Base-by-base conservation (phyloP, 2,888 invertebrate species). In the Phaonia tiefii region DNA sequence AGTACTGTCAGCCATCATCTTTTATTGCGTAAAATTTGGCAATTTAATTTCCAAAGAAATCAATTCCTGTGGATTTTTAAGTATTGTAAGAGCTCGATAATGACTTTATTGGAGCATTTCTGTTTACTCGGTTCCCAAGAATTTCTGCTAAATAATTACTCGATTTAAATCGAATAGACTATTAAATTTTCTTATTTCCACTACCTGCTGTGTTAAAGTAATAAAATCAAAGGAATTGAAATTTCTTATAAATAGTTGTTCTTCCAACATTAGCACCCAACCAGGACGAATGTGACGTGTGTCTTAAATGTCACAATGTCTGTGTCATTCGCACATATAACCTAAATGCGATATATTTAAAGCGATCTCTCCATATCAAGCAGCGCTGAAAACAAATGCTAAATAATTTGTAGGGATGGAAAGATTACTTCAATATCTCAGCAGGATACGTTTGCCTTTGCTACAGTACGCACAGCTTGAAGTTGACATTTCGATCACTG, bases 401-500 rank as follows among this genome's bases (percentile, higher is more conserved):
- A 63, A 63, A 63, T 13, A 42, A 20, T 42, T 56, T 56, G 11
- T 63, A 13, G 1, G 39, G 39, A 22, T 42, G 63, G 42, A 39
- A 20, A 22, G 22, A 42, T 63, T 42, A 63, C 22, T 63, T 42
- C 39, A 42, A 63, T 42, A 63, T 42, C 63, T 22, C 63, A 63
- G 63, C 63, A 42, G 8, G 63, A 63, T 37, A 42, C 31, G 22
- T 63, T 22, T 63, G 20, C 22, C 22, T 8, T 31, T 13, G 17
- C 17, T 42, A 13, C 22, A 13, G 15, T 11, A 60, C 37, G 39
- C 60, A 39, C 63, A 63, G 26, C 22, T 17, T 63, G 63, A 22
- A 39, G 20, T 63, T 63, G 63, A 63, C 63, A 63, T 63, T 42
- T 20, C 20, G n/a, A 63, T 54, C 54, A 25, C 42, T 42, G 20